Conservation (phyloP, 2,113 vertebrate genomes). For the Rafetus swinhoei region DNA sequence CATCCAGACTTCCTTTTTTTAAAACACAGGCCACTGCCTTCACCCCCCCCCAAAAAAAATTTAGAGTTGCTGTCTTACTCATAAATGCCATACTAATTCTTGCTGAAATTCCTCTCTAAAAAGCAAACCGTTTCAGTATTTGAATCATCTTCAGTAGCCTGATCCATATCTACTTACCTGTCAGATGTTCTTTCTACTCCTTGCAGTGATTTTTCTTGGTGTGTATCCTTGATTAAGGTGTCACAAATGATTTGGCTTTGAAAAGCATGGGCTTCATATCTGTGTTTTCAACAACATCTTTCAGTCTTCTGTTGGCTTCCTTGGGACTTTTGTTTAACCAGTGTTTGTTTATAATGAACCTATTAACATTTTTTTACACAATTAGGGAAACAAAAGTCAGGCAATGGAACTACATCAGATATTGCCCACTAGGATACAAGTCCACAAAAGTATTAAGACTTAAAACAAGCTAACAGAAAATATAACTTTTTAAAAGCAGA, state of each 20-base stretch:
- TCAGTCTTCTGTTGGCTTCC: not conserved
- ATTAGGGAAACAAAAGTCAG: not conserved
- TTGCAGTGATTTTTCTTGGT: not conserved
- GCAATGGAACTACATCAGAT: not conserved
- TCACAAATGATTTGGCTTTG: not conserved
- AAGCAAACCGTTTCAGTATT: not conserved
- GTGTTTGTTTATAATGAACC: not conserved
- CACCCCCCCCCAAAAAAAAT: not conserved
- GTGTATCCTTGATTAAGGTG: not conserved
- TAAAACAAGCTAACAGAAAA: not conserved
- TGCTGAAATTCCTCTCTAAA: constrained; percentile 1
- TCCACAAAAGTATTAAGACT: not conserved
- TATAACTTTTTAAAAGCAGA: not conserved
- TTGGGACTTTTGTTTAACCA: not conserved
- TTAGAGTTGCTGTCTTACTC: not conserved
- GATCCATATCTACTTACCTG: not conserved
- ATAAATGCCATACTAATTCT: constrained; percentile 7
- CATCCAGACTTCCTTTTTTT: not conserved
- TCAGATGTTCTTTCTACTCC: not conserved
- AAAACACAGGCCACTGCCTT: not conserved
- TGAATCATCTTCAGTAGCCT: not conserved
- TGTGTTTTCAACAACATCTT: not conserved
- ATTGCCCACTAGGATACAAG: not conserved
- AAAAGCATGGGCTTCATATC: not conserved
- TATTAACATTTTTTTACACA: not conserved